These are phyloP conservation scores for Drosophila tripunctata DNA, from an alignment of 2,888 invertebrate genomes.

Conservation along the genomic window DNA sequence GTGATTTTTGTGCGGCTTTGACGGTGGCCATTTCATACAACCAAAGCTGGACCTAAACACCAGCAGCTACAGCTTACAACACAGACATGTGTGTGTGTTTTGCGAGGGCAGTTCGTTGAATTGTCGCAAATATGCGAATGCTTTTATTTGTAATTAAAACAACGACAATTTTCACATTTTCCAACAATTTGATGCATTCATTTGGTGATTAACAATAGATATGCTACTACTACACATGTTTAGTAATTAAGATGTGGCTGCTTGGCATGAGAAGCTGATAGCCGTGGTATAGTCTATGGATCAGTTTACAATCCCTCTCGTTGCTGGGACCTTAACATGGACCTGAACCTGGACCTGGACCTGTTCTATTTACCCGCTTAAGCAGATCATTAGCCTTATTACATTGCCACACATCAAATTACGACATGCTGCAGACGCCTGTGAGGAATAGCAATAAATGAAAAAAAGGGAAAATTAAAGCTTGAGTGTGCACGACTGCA, in stretches of 20 bases:
- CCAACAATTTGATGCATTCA: not conserved
- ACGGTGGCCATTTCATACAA: constrained; percentile 71
- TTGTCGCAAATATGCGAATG: not conserved
- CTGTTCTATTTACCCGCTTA: constrained; percentile 55
- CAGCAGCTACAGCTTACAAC: constrained; percentile 3
- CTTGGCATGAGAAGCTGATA: constrained; percentile 10
- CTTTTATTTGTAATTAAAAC: not conserved
- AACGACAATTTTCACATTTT: not conserved
- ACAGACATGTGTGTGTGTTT: not conserved
- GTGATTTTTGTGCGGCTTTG: constrained; percentile 71
- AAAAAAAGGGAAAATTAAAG: constrained; percentile 2
- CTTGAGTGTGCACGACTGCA: too few relatives aligned
- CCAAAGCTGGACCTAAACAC: constrained; percentile 43
- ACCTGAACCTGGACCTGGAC: constrained; percentile 17
- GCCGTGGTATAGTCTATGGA: constrained; percentile 9
- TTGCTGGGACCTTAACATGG: too few relatives aligned
- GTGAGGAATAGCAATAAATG: constrained; percentile 18
- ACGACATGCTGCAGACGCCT: constrained; percentile 55
- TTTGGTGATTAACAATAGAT: not conserved
- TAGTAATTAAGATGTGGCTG: constrained; percentile 10
- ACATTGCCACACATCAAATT: constrained; percentile 67
- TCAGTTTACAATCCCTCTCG: constrained; percentile 11
- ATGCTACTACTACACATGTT: not conserved
- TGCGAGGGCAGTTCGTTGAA: constrained; percentile 5
- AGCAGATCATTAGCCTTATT: constrained; percentile 71